phyloP scores from a whole-genome alignment of 2,797 vertebrate species.

The Bradypus variegatus region DNA sequence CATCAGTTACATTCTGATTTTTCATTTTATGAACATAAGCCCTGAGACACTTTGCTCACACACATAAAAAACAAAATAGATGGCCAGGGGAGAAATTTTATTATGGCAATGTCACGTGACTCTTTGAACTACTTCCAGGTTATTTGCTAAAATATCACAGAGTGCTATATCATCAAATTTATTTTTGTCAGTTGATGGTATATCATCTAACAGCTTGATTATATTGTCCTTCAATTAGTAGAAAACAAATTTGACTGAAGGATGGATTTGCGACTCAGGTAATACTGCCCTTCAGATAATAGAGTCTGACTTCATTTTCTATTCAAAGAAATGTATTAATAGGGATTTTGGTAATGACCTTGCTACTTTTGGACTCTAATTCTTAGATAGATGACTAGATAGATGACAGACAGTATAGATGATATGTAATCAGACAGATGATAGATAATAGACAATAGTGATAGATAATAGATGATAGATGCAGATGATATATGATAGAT shows the following conservation, averaged over 20 bases:
- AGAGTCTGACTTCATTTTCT: background rate
- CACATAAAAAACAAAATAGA: background rate
- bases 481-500: no score
- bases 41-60: background rate
- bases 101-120: background rate
- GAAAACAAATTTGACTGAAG: slow-evolving; percentile 10
- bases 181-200: background rate
- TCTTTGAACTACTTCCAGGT: background rate
- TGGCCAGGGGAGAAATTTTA: background rate
- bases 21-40: background rate
- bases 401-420: background rate
- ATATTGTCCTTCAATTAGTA: background rate
- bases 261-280: background rate
- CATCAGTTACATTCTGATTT: background rate
- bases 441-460: no score
- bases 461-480: no score
- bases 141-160: background rate
- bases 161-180: background rate
- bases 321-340: background rate
- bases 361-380: background rate
- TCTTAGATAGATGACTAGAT: background rate
- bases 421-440: background rate
- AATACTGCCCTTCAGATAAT: background rate
- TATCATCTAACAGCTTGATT: background rate
- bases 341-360: background rate